Conservation (phyloP, 2,888 invertebrate species). For the Cephalotes varians region DNA sequence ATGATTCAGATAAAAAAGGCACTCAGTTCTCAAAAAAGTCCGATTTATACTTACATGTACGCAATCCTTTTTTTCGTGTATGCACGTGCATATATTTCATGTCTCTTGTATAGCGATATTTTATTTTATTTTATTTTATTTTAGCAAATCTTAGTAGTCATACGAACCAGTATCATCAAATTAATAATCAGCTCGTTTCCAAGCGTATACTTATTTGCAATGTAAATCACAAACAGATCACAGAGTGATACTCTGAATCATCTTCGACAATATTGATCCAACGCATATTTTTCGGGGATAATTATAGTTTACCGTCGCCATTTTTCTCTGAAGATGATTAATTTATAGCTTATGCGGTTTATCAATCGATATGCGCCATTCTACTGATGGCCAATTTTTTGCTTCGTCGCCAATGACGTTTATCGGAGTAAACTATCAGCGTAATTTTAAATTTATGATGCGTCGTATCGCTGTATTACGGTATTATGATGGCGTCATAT, state of each 20-base stretch:
- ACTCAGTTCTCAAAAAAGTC: not conserved
- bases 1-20: not conserved
- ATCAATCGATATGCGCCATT: conserved; percentile 47
- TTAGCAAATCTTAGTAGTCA: not conserved
- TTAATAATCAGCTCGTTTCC: not conserved
- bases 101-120: not conserved
- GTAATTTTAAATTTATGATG: conserved; percentile 72
- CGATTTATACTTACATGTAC: not conserved
- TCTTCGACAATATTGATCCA: conserved; percentile 11
- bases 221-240: conserved; percentile 2
- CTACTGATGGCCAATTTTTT: conserved; percentile 24
- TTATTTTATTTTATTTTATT: too few relatives aligned
- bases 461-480: conserved; percentile 60
- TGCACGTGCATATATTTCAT: not conserved
- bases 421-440: conserved; percentile 67
- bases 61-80: not conserved
- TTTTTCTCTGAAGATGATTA: not conserved
- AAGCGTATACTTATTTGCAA: not conserved
- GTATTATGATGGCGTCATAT: too few relatives aligned
- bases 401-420: conserved; percentile 53
- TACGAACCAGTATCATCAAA: not conserved
- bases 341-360: conserved; percentile 58
- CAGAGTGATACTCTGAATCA: not conserved
- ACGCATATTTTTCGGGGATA: not conserved
- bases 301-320: not conserved